Evolutionary conservation across 2,888 invertebrate species (phyloP).

Genomic region (Limnephilus auricula): DNA sequence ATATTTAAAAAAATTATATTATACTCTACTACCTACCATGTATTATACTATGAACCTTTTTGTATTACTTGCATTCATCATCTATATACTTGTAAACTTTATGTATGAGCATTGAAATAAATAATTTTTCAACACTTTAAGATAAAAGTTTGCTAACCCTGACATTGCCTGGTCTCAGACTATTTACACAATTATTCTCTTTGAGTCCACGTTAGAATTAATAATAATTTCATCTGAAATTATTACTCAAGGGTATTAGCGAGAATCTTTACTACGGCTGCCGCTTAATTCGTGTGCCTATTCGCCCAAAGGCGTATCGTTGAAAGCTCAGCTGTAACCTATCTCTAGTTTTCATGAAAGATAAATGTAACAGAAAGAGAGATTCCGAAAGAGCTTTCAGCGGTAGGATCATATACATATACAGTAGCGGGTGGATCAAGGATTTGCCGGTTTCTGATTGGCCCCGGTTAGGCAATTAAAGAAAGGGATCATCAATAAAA

Average conservation of each 20-base stretch:
- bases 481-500: background rate
- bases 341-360: background rate
- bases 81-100: no score
- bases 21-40: no score
- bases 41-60: no score
- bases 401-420: background rate
- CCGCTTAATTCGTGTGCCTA: background rate
- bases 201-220: slow-evolving; percentile 39
- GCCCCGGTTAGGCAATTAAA: background rate
- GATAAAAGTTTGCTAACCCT: background rate
- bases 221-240: slow-evolving; percentile 25
- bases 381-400: background rate
- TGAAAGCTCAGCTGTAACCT: background rate
- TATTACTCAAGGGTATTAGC: slow-evolving; percentile 1
- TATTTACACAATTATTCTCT: slow-evolving; percentile 32
- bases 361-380: background rate
- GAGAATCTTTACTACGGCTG: background rate
- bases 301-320: background rate
- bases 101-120: no score
- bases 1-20: no score
- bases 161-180: background rate
- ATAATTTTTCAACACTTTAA: background rate
- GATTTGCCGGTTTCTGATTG: background rate
- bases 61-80: no score
- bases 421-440: background rate